Conservation (phyloP, 2,113 vertebrate species). For the Chauna torquata region DNA sequence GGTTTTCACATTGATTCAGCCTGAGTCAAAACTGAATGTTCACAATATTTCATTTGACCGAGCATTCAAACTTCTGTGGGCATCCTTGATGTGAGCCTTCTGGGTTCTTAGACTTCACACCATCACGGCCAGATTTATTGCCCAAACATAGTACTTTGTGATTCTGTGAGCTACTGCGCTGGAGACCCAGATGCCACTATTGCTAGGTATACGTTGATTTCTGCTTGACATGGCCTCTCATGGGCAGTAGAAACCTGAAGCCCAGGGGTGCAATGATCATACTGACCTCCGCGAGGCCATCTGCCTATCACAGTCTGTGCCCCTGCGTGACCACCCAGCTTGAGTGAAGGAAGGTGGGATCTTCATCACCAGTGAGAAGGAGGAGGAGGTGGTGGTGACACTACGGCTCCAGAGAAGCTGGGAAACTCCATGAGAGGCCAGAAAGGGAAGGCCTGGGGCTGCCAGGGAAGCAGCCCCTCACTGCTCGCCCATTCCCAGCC, state of each 20-base stretch:
- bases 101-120: not conserved
- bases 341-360: not conserved
- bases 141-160: not conserved
- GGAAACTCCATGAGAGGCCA: not conserved
- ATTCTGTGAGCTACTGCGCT: not conserved
- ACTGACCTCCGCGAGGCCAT: not conserved
- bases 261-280: not conserved
- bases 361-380: not conserved
- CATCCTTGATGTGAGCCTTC: rapidly evolving
- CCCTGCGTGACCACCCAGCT: not conserved
- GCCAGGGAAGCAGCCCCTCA: not conserved
- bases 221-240: not conserved
- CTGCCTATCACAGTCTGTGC: not conserved
- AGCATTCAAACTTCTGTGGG: not conserved
- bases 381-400: not conserved
- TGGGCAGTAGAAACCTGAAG: not conserved
- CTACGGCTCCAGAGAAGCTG: not conserved
- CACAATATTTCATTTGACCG: not conserved
- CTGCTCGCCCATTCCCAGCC: not conserved
- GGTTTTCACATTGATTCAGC: not conserved
- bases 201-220: not conserved
- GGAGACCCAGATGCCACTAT: not conserved
- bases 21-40: not conserved
- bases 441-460: not conserved
- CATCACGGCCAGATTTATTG: not conserved